These are phyloP conservation scores for Phaenicophaeus curvirostris DNA, from an alignment of 2,797 vertebrate species.

Conservation along the genomic window DNA sequence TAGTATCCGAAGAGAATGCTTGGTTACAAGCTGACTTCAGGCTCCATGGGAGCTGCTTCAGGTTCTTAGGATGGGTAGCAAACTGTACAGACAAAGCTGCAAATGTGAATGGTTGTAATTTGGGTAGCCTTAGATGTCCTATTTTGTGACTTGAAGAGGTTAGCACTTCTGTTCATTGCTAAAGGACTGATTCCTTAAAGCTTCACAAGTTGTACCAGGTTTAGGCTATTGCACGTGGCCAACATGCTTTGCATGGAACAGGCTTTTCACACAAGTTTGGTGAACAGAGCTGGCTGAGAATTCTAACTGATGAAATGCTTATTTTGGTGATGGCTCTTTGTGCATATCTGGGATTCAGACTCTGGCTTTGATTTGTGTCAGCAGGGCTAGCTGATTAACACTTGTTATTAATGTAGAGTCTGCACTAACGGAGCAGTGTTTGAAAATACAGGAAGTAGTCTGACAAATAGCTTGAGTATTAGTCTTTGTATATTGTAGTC, in stretches of 20 bases:
- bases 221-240: rapidly evolving
- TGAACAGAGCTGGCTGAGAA: neutral
- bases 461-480: neutral
- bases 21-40: neutral
- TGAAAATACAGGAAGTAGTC: neutral
- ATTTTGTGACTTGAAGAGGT: neutral
- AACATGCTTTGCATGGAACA: neutral
- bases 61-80: neutral
- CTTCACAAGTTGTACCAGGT: neutral
- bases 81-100: neutral
- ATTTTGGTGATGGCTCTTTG: neutral
- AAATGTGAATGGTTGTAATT: neutral
- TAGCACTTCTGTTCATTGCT: neutral
- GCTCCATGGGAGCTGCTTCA: neutral
- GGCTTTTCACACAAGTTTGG: neutral
- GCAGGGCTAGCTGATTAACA: neutral
- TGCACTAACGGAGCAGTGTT: neutral
- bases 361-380: neutral
- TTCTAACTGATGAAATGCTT: neutral
- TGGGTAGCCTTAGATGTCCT: neutral
- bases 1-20: neutral
- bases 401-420: neutral
- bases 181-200: neutral
- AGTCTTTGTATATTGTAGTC: neutral
- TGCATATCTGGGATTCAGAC: neutral